Conservation (phyloP, 92 coral and sea anemone genomes). For the Paramuricea clavata region DNA sequence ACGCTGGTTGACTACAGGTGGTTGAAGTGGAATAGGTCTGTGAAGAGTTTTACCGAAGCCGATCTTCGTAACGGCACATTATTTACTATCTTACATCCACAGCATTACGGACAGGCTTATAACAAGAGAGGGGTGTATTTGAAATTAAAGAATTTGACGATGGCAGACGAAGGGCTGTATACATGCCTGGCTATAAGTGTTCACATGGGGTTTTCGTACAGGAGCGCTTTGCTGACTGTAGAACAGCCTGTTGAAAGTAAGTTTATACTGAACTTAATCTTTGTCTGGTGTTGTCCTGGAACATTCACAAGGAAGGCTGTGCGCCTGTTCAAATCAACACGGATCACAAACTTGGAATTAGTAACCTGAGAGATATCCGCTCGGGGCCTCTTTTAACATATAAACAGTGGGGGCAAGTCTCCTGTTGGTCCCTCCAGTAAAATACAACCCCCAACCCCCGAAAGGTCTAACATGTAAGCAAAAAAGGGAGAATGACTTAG, state of each 20-base stretch:
- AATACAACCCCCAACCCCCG: too few species aligned
- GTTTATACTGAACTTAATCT: not conserved
- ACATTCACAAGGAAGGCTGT: not conserved
- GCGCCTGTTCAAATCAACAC: too few species aligned
- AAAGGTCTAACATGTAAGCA: too few species aligned
- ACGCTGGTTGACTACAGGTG: conserved; percentile 31
- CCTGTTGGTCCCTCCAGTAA: too few species aligned
- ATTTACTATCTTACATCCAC: conserved; percentile 11
- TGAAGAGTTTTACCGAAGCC: not conserved
- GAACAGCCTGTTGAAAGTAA: conserved; percentile 24
- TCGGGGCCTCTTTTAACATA: too few species aligned
- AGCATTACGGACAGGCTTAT: not conserved
- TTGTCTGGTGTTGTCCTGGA: too few species aligned
- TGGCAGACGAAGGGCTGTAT: conserved; percentile 33
- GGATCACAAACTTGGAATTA: too few species aligned
- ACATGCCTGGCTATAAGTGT: conserved; percentile 21
- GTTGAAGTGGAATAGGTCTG: conserved; percentile 27
- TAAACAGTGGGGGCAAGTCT: too few species aligned
- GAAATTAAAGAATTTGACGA: conserved; percentile 9
- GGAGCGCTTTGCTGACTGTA: conserved; percentile 21
- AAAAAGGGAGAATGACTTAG: too few species aligned
- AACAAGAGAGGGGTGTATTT: conserved; percentile 6
- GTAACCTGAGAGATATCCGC: too few species aligned
- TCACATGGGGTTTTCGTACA: not conserved
- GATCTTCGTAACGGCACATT: not conserved